Evolutionary conservation across 1,140 invertebrate genomes (phyloP).

Genomic region (Pristionchus pacificus): DNA sequence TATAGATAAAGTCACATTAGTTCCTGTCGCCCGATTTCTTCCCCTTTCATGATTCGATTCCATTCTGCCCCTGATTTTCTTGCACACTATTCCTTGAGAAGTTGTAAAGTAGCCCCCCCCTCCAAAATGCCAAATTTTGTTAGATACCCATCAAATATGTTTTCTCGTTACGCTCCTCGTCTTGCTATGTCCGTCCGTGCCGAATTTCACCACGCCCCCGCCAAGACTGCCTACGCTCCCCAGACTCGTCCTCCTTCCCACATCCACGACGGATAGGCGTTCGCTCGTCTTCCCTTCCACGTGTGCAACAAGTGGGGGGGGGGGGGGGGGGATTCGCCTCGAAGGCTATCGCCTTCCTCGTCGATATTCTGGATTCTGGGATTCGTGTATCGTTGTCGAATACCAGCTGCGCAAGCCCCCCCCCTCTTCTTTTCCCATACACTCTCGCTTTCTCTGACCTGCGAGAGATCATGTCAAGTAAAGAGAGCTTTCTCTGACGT

Average conservation of each 20-base stretch:
- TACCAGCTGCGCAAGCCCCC: constrained; percentile 44
- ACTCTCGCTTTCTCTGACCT: no score
- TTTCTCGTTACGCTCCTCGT: neutral
- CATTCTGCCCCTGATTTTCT: no score
- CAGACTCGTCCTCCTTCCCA: constrained; percentile 40
- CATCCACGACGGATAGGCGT: constrained; percentile 42
- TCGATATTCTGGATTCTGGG: constrained; percentile 43
- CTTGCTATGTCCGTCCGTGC: neutral
- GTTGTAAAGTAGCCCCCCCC: no score
- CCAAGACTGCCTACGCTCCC: neutral
- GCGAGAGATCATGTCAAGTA: no score
- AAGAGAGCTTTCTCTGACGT: no score
- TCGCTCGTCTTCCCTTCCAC: constrained; percentile 41
- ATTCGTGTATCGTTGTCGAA: constrained; percentile 45
- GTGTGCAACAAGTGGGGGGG: constrained; percentile 37
- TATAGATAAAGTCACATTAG: no score
- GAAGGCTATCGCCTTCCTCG: constrained; percentile 34
- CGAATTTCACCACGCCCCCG: neutral
- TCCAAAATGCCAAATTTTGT: no score
- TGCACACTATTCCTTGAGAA: no score
- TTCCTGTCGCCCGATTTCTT: no score
- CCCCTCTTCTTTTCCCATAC: no score
- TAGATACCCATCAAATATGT: no score
- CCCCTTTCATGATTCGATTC: no score
- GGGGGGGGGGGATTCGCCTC: constrained; percentile 29